Conservation (phyloP, 2,888 invertebrate species). For the Lamellibrachia columna region DNA sequence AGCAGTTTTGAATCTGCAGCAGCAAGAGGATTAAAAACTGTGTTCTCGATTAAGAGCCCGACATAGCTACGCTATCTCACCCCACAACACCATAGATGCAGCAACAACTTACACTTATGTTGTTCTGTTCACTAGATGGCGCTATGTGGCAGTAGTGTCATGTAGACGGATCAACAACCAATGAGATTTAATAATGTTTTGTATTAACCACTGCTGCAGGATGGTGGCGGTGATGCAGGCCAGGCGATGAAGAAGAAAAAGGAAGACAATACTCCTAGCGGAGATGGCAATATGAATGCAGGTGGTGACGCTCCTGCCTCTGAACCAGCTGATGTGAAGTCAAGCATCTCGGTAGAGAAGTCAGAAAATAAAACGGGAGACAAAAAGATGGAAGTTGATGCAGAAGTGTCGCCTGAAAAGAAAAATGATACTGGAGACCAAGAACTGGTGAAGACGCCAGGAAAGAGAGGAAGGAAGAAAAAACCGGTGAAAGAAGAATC, state of each 20-base stretch:
- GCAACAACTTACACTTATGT: too few species aligned
- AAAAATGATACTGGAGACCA: constrained; percentile 26
- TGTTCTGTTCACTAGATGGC: too few species aligned
- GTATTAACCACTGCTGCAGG: neutral
- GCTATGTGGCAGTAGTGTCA: too few species aligned
- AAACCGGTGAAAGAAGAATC: neutral
- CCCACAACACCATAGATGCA: too few species aligned
- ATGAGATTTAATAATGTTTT: neutral
- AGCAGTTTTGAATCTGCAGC: too few species aligned
- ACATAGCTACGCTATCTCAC: too few species aligned
- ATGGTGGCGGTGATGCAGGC: neutral
- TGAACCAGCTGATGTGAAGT: neutral
- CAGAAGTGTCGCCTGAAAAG: constrained; percentile 24
- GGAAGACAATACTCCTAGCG: neutral
- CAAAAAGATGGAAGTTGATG: constrained; percentile 20
- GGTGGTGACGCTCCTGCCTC: neutral
- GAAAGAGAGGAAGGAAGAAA: constrained; percentile 17
- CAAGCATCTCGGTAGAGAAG: neutral
- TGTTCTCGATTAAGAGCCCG: too few species aligned
- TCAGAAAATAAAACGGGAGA: neutral
- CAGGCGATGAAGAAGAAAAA: neutral
- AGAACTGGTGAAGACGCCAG: constrained; percentile 29
- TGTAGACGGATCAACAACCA: too few species aligned
- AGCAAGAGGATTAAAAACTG: too few species aligned
- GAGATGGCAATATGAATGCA: neutral